Evolutionary conservation across 2,797 vertebrate genomes (phyloP).

Genomic region (Urocyon cinereoargenteus): DNA sequence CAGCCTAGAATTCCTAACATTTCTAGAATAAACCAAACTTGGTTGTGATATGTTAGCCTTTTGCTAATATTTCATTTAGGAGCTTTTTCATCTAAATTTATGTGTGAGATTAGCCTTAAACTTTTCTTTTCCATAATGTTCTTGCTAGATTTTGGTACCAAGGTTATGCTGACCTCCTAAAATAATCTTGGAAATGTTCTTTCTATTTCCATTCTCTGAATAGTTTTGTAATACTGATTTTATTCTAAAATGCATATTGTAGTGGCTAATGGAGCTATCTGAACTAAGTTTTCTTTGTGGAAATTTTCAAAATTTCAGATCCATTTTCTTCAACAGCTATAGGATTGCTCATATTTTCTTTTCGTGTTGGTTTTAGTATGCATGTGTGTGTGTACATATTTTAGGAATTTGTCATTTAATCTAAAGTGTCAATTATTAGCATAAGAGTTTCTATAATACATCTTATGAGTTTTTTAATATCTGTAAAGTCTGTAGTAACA

Average conservation of each 20-base stretch:
- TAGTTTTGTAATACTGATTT: not conserved
- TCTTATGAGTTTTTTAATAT: not conserved
- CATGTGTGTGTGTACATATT: not conserved
- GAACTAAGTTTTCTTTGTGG: not conserved
- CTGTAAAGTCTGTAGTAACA: not conserved
- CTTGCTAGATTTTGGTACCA: not conserved
- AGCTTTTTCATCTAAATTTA: conserved; percentile 49
- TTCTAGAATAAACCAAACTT: conserved; percentile 23
- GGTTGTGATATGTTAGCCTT: conserved; percentile 6
- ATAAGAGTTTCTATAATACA: not conserved
- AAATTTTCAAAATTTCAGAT: conserved; percentile 35
- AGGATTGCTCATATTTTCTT: conserved; percentile 2
- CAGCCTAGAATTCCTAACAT: not conserved
- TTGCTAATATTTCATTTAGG: not conserved
- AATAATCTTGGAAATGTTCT: not conserved
- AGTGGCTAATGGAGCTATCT: not conserved
- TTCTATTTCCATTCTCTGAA: not conserved
- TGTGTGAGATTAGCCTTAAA: not conserved
- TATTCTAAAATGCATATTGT: not conserved
- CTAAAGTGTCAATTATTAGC: not conserved
- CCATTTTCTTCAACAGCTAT: not conserved
- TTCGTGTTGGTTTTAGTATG: not conserved
- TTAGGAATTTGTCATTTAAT: conserved; percentile 24
- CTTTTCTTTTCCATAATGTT: conserved; percentile 45
- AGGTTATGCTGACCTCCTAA: conserved; percentile 34